phyloP scores from a whole-genome alignment of 2,888 invertebrate genomes.

The Drosophila cracens region DNA sequence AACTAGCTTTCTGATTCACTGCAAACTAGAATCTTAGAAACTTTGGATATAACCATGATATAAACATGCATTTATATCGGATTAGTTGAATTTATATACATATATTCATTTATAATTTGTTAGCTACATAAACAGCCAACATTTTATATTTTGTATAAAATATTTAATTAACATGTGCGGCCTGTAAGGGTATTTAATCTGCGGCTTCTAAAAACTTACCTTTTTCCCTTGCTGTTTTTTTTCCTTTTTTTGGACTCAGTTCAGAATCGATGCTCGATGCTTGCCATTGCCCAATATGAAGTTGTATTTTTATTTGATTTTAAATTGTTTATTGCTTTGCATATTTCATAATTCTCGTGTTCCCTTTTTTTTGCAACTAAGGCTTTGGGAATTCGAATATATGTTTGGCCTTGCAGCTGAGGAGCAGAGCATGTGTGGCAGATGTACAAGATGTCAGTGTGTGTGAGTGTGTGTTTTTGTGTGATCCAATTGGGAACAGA shows the following conservation, averaged over 20 bases:
- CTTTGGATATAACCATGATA: background rate
- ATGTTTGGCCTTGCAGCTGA: slow-evolving; percentile 51
- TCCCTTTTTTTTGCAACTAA: slow-evolving; percentile 17
- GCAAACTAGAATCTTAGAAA: background rate
- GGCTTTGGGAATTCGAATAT: slow-evolving; percentile 24
- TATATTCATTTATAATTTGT: background rate
- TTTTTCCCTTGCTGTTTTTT: slow-evolving; percentile 10
- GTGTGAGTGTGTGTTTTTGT: slow-evolving; percentile 10
- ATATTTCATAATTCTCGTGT: slow-evolving; percentile 72
- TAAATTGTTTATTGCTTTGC: slow-evolving; percentile 80
- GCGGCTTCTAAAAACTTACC: background rate
- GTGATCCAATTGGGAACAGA: slow-evolving; percentile 48
- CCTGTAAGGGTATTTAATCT: background rate
- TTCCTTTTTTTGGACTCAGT: slow-evolving; percentile 30
- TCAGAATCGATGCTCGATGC: slow-evolving; percentile 62
- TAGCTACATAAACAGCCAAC: background rate
- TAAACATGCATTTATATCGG: background rate
- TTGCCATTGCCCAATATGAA: slow-evolving; percentile 70
- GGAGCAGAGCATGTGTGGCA: slow-evolving; percentile 26
- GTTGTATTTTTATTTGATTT: slow-evolving; percentile 79
- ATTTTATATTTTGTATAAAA: background rate
- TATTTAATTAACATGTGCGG: background rate
- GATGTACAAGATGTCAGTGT: slow-evolving; percentile 5
- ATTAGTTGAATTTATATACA: background rate
- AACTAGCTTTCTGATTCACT: background rate